These are phyloP conservation scores for Petrophora chlorosata DNA, from an alignment of 2,888 invertebrate genomes.

Conservation along the genomic window DNA sequence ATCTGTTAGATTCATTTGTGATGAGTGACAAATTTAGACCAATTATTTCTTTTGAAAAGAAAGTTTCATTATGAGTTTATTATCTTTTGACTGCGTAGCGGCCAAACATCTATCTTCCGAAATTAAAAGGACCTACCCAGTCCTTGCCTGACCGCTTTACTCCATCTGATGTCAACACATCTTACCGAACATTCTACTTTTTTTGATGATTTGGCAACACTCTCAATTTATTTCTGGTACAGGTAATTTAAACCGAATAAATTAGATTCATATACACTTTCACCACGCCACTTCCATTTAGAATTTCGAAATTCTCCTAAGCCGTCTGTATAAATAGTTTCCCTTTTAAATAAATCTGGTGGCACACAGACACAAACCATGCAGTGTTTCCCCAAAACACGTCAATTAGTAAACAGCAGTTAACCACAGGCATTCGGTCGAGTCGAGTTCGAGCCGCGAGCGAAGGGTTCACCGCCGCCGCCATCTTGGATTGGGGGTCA, in stretches of 20 bases:
- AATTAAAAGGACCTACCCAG: no score
- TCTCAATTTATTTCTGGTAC: neutral
- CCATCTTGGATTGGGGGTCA: conserved; percentile 80
- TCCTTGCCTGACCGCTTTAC: no score
- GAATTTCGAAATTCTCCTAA: conserved; percentile 10
- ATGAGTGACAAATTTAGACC: no score
- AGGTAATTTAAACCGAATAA: neutral
- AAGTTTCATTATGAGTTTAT: no score
- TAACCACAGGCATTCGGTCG: conserved; percentile 70
- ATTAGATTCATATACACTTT: no score
- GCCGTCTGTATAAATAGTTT: conserved; percentile 30
- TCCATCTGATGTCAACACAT: neutral
- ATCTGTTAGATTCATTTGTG: no score
- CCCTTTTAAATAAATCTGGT: conserved; percentile 49
- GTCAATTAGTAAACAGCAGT: conserved; percentile 73
- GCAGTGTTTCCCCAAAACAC: conserved; percentile 70
- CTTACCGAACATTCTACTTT: neutral
- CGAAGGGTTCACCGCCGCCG: conserved; percentile 70
- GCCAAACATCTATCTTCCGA: no score
- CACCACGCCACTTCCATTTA: no score
- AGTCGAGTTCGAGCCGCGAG: conserved; percentile 49
- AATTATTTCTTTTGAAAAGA: no score
- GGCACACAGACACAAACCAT: conserved; percentile 58
- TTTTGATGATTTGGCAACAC: no score
- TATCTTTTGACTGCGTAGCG: no score